These are phyloP conservation scores for Eulemur rubriventer DNA, from an alignment of 2,797 vertebrate species.

Conservation along the genomic window DNA sequence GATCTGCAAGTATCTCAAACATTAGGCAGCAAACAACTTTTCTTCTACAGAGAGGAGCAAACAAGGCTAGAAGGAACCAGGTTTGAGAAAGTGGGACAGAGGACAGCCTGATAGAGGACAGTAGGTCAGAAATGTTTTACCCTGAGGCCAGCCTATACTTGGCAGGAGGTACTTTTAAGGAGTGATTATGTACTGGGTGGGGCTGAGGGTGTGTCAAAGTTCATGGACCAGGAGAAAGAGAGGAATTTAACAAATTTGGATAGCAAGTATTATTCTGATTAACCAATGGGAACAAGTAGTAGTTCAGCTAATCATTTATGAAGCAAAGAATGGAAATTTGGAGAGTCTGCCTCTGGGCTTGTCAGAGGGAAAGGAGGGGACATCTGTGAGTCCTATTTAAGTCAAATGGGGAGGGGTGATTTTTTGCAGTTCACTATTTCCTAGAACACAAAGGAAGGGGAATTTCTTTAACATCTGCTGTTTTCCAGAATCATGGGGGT, in stretches of 20 bases:
- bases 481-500: background rate
- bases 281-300: background rate
- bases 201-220: background rate
- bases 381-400: background rate
- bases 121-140: background rate
- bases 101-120: rapidly evolving
- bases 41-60: background rate
- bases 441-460: background rate
- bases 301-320: background rate
- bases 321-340: background rate
- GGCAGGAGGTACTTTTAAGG: background rate
- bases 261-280: background rate
- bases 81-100: background rate
- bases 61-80: background rate
- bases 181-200: background rate
- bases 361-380: background rate
- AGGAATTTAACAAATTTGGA: background rate
- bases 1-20: background rate
- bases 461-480: background rate
- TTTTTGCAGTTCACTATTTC: background rate
- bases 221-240: background rate
- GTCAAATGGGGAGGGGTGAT: background rate
- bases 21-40: background rate
- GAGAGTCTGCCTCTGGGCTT: background rate
- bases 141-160: background rate